These are phyloP conservation scores for Argynnis bischoffii DNA, from an alignment of 2,888 invertebrate genomes.

Conservation along the genomic window DNA sequence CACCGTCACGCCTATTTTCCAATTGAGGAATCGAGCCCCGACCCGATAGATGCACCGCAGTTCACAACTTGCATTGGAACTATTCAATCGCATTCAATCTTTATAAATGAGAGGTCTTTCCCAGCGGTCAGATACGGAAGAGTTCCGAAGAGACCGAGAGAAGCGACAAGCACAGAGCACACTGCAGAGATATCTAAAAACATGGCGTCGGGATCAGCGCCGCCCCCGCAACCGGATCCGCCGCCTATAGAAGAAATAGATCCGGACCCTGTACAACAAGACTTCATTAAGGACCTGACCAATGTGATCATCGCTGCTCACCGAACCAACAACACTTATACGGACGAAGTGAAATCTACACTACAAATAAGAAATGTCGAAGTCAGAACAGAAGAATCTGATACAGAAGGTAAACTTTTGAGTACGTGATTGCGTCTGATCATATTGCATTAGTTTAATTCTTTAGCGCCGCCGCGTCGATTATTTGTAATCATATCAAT, in stretches of 20 bases:
- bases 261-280: conserved; percentile 38
- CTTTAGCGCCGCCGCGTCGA: conserved; percentile 3
- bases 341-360: conserved; percentile 88
- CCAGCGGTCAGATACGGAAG: conserved; percentile 97
- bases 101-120: conserved; percentile 50
- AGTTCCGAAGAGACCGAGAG: conserved; percentile 95
- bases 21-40: conserved; percentile 57
- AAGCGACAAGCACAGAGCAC: conserved; percentile 63
- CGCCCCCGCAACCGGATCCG: conserved; percentile 28
- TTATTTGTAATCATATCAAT: conserved; percentile 20
- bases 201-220: conserved; percentile 31
- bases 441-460: not conserved
- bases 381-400: conserved; percentile 51
- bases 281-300: conserved; percentile 59
- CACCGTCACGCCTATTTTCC: conserved; percentile 56
- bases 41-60: conserved; percentile 50
- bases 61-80: conserved; percentile 40
- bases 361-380: conserved; percentile 49
- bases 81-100: conserved; percentile 43
- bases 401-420: conserved; percentile 48
- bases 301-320: conserved; percentile 86
- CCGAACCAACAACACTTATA: conserved; percentile 93
- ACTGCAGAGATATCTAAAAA: conserved; percentile 51
- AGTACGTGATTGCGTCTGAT: not conserved
- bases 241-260: conserved; percentile 46